These are phyloP conservation scores for Drosophila kurseongensis DNA, from an alignment of 1,140 invertebrate genomes.

Conservation along the genomic window DNA sequence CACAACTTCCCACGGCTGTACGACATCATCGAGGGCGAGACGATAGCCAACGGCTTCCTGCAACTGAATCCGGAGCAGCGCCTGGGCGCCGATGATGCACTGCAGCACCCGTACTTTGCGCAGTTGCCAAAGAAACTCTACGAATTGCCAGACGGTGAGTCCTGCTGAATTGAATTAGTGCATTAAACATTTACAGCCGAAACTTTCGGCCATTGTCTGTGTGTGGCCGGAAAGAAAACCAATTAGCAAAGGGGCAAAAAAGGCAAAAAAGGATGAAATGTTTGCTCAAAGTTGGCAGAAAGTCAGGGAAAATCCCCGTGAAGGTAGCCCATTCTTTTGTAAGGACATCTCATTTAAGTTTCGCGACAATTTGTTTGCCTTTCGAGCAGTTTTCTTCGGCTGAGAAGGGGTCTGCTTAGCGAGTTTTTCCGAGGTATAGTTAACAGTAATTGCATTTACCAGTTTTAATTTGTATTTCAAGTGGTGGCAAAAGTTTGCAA, in stretches of 20 bases:
- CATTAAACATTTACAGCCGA: conserved; percentile 63
- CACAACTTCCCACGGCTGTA: conserved; percentile 94
- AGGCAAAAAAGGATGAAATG: conserved; percentile 15
- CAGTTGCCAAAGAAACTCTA: conserved; percentile 94
- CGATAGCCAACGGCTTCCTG: conserved; percentile 92
- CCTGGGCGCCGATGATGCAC: conserved; percentile 94
- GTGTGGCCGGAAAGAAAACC: conserved; percentile 53
- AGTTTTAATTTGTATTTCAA: conserved; percentile 73
- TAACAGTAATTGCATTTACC: conserved; percentile 72
- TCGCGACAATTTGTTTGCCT: conserved; percentile 56
- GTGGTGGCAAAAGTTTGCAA: conserved; percentile 59
- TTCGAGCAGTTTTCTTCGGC: conserved; percentile 20
- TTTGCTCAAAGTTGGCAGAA: conserved; percentile 52
- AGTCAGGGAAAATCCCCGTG: not conserved
- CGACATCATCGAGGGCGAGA: conserved; percentile 94
- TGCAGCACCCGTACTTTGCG: conserved; percentile 95
- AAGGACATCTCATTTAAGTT: conserved; percentile 74
- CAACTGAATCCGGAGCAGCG: conserved; percentile 94
- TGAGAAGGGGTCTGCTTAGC: conserved; percentile 30
- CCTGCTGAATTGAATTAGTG: conserved; percentile 34
- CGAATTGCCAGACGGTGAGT: conserved; percentile 95
- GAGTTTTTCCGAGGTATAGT: conserved; percentile 55
- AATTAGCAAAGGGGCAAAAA: conserved; percentile 56
- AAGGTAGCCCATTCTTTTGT: conserved; percentile 25
- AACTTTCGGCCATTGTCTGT: conserved; percentile 38